Evolutionary conservation across 35 echinoderm and acorn worm species (phyloP), one percentile per base, ranked within the genome.

Genomic region (Anneissia japonica): DNA sequence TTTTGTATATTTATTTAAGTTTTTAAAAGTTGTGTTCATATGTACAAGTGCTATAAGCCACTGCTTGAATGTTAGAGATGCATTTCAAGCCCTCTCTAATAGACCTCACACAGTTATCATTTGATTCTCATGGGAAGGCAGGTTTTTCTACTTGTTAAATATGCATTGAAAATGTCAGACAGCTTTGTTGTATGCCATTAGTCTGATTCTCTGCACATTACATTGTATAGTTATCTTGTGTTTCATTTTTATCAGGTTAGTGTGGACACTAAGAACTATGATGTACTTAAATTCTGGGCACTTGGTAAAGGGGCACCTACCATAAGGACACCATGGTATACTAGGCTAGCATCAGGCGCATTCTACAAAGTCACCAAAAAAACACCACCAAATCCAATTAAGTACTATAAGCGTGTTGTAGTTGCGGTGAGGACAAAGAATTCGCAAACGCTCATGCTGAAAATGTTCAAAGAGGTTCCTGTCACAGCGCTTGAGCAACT

Each of bases 381-480:
- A 31, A 89, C 40, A 81, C 84, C 89, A 28, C 91, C 92, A 35
- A 86, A 93, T 21, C 92, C 96, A 19, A 77, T 87, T 29, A 82
- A 92, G 75, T 94, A 87, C 73, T 99, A 86, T 90, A 99, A 91
- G 75, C 55, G 96, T 30, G 89, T 99, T 0, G 92, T 99, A 30
- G 92, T 99, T 36, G 96, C 96, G 3, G 96, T 99, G 17, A 85
- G 92, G 72, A 86, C 96, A 19, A 99, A 94, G 76, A 92, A 89
- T 30, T 73, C 94, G 31, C 83, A 90, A 29, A 99, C 94, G 77
- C 89, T 99, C 3, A 76, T 93, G 14, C 82, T 99, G 13, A 99
- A 99, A 81, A 99, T 99, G 96, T 99, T 99, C 77, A 99, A 99
- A 87, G 96, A 99, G 73, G 93, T 99, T 37, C 96, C 92, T 4